These are phyloP conservation scores for Thamnophis elegans DNA, from an alignment of 2,797 vertebrate species.

Conservation along the genomic window DNA sequence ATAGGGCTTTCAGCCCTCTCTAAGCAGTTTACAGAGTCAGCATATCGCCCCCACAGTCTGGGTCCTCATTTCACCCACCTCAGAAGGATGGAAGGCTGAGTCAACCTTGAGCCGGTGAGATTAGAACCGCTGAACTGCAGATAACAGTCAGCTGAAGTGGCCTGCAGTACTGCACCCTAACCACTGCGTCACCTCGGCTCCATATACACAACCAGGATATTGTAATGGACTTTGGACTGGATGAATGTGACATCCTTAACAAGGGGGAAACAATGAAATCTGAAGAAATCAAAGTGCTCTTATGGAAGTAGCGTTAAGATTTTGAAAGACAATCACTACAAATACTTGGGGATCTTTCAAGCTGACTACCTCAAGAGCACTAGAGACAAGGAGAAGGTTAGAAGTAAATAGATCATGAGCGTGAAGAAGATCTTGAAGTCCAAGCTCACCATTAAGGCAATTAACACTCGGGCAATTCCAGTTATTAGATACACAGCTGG, in stretches of 20 bases:
- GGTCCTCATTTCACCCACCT: too few species aligned
- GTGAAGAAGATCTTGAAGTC: background rate
- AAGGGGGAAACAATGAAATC: background rate
- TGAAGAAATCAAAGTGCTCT: background rate
- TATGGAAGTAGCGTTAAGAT: background rate
- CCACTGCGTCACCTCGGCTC: too few species aligned
- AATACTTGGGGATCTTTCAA: background rate
- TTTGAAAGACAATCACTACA: background rate
- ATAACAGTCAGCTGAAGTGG: too few species aligned
- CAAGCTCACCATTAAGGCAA: background rate
- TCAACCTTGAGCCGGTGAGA: too few species aligned
- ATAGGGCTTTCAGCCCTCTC: too few species aligned
- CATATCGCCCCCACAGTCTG: too few species aligned
- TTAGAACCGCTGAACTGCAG: too few species aligned
- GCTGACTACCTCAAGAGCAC: background rate
- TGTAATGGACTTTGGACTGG: background rate
- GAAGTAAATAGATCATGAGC: background rate
- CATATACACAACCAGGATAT: background rate
- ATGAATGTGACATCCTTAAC: background rate
- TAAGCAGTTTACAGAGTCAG: too few species aligned
- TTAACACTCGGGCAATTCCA: background rate
- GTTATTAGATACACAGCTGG: background rate
- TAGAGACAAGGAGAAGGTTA: background rate
- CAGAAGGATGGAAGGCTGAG: too few species aligned
- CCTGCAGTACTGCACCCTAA: too few species aligned